These are phyloP conservation scores for Leucophenga varia DNA, from an alignment of 1,140 invertebrate genomes.

Conservation along the genomic window DNA sequence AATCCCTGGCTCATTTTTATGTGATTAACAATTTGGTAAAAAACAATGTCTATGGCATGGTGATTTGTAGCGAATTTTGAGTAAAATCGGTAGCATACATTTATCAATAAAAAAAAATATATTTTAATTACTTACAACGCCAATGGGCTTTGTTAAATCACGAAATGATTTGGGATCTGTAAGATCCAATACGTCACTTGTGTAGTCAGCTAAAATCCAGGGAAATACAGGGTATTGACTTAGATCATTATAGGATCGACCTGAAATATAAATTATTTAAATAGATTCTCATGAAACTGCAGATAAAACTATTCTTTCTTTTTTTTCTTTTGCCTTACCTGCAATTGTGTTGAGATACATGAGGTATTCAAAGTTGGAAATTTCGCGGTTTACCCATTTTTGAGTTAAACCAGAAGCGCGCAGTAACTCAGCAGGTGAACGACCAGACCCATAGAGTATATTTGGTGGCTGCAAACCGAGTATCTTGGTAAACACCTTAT, in stretches of 20 bases:
- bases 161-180: conserved; percentile 69
- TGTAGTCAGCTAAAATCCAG: conserved; percentile 76
- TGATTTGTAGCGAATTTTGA: too few species aligned
- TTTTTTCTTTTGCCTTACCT: conserved; percentile 18
- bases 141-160: conserved; percentile 78
- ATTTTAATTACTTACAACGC: conserved; percentile 66
- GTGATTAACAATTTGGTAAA: too few species aligned
- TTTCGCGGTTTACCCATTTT: conserved; percentile 68
- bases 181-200: conserved; percentile 71
- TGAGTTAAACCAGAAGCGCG: conserved; percentile 65
- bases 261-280: conserved; percentile 32
- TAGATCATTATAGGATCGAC: conserved; percentile 73
- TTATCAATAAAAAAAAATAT: too few species aligned
- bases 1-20: too few species aligned
- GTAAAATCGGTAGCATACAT: too few species aligned
- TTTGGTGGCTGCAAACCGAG: conserved; percentile 64
- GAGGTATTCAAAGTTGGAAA: conserved; percentile 70
- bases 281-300: background rate
- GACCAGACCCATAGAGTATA: conserved; percentile 62
- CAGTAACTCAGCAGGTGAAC: conserved; percentile 66
- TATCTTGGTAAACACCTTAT: conserved; percentile 66
- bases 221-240: conserved; percentile 79
- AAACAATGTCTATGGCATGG: too few species aligned
- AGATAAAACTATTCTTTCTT: background rate
- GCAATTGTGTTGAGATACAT: conserved; percentile 79